These are phyloP conservation scores for Myiopsitta monachus DNA, from an alignment of 2,113 vertebrate species.

Conservation along the genomic window DNA sequence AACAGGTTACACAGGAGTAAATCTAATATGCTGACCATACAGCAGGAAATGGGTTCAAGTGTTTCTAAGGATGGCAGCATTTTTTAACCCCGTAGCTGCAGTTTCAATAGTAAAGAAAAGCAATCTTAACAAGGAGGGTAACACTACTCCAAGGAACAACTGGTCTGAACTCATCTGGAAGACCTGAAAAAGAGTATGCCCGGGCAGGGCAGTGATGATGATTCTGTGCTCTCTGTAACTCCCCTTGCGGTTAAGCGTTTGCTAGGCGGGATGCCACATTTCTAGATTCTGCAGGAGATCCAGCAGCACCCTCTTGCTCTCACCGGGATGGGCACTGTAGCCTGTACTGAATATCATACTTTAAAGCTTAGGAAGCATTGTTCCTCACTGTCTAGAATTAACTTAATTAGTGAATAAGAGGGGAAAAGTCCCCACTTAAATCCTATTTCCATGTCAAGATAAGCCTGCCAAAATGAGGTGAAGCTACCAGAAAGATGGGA, in stretches of 20 bases:
- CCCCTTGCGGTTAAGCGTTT: not conserved
- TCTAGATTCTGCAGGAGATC: not conserved
- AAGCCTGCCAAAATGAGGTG: not conserved
- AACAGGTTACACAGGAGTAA: not conserved
- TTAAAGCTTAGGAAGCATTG: not conserved
- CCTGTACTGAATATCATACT: not conserved
- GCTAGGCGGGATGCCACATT: not conserved
- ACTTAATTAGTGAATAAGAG: not conserved
- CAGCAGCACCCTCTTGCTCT: not conserved
- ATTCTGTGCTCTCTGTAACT: not conserved
- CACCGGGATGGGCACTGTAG: not conserved
- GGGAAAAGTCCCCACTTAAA: not conserved
- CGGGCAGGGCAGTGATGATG: not conserved
- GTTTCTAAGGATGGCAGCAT: not conserved
- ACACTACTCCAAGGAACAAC: not conserved
- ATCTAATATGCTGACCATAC: not conserved
- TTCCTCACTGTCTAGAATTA: not conserved
- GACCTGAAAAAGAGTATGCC: not conserved
- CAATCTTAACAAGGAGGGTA: not conserved
- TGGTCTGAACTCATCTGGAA: not conserved
- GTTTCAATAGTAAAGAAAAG: not conserved
- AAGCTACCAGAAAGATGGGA: not conserved
- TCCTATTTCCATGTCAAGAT: not conserved
- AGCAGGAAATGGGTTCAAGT: not conserved
- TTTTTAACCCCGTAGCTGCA: fast-evolving